Evolutionary conservation across 2,797 vertebrate species (phyloP).

Genomic region (Lepilemur ruficaudatus): DNA sequence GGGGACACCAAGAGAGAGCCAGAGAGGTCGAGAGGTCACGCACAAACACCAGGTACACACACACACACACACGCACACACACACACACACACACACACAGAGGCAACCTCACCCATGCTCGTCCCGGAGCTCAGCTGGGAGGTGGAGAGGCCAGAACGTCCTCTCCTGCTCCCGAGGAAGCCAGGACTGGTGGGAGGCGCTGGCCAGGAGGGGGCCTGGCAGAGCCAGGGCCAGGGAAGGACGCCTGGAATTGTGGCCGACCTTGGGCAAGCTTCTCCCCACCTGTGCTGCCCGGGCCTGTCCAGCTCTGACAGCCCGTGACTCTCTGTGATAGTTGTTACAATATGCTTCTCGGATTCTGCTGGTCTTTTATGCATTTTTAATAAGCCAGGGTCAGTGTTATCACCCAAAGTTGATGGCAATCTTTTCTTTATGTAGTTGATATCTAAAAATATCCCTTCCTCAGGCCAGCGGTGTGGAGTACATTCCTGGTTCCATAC

Average conservation of each 20-base stretch:
- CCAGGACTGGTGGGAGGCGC: neutral
- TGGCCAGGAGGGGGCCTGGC: neutral
- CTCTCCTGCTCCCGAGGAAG: neutral
- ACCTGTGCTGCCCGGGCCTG: neutral
- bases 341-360: neutral
- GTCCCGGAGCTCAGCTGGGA: neutral
- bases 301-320: neutral
- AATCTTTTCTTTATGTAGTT: neutral
- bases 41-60: rapidly evolving
- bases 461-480: neutral
- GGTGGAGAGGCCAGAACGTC: neutral
- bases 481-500: neutral
- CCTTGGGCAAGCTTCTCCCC: neutral
- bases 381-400: constrained; percentile 61
- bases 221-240: neutral
- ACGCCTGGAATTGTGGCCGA: rapidly evolving
- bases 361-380: neutral
- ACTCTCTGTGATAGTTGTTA: rapidly evolving
- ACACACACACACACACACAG: neutral
- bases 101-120: neutral
- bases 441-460: constrained; percentile 57
- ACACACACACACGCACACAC: too few relatives aligned
- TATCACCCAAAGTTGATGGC: neutral
- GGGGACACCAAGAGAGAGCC: neutral
- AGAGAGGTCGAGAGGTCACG: neutral